Evolutionary conservation across 2,113 vertebrate species (phyloP), one percentile per base, ranked within the genome.

Genomic region (Ginglymostoma cirratum): DNA sequence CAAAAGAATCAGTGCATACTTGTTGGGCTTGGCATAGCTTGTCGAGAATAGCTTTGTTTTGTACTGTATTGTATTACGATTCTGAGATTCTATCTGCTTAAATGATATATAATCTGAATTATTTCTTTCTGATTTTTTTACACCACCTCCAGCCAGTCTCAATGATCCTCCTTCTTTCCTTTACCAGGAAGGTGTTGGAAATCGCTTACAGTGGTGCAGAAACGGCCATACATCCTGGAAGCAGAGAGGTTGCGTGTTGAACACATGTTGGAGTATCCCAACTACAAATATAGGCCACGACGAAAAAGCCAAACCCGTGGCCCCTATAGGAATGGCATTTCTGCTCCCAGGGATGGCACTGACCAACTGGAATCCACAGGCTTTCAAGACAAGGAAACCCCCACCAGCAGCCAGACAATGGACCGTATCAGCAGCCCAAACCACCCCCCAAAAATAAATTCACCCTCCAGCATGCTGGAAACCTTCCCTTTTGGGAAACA

Each of bases 191-290:
- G 99, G 97, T 99, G 98, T 21, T 99, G 99, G 99, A 99, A 99
- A 96, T 98, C 98, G 42, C 98, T 99, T 97, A 98, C 98, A 4
- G 97, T 98, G 97, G 85, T 97, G 6, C 99, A 99, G 96, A 99
- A 99, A 97, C 98, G 98, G 3, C 99, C 99, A 1, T 99, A 99
- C 96, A 99, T 99, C 97, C 99, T 99, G 96, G 99, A 99, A 97
- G 99, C 99, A 0, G 99, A 99, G 98, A 97, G 99, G 95, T 97
- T 99, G 97, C 97, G 99, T 23, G 98, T 99, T 96, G 98, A 99
- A 97, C 99, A 99, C 97, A 99, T 99, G 99, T 98, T 99, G 97
- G 99, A 99, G 96, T 99, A 99, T 97, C 99, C 99, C 78, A 99
- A 99, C 97, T 99, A 99, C 98, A 99, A 99, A 97, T 99, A 99